A percentile compares a stretch with the other conserved stretches of the same genome.
These are phyloP conservation scores for Stratiolaelaps scimitus DNA, from an alignment of 1,140 invertebrate genomes.

Conservation along the genomic window DNA sequence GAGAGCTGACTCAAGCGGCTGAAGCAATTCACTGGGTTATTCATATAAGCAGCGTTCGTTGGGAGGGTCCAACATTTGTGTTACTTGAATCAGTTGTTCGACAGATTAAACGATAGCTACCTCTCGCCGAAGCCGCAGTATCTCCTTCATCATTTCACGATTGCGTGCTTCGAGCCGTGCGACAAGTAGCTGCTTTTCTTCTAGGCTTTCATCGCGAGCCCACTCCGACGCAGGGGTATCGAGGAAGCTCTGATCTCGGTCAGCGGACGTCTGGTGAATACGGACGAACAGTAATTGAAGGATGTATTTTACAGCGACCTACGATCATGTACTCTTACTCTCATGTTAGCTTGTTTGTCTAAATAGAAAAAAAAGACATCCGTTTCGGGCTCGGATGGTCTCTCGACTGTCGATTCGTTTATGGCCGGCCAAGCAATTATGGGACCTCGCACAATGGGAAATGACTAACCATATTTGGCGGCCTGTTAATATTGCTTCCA, in stretches of 20 bases:
- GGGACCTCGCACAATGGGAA: too few species aligned
- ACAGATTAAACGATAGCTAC: slow-evolving; percentile 31
- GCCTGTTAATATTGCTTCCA: not conserved
- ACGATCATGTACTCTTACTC: not conserved
- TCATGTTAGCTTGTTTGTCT: slow-evolving; percentile 1
- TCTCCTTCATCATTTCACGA: slow-evolving; percentile 89
- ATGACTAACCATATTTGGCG: too few species aligned
- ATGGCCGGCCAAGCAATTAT: too few species aligned
- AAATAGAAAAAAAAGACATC: too few species aligned
- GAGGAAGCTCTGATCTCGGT: slow-evolving; percentile 61
- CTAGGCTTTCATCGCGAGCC: slow-evolving; percentile 29
- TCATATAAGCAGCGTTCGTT: too few species aligned
- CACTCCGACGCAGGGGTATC: slow-evolving; percentile 47
- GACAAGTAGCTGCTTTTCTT: slow-evolving; percentile 51
- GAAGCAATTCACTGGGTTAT: too few species aligned
- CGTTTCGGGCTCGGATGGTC: too few species aligned
- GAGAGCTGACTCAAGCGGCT: too few species aligned
- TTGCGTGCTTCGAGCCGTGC: slow-evolving; percentile 89
- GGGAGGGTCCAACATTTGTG: too few species aligned
- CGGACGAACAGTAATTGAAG: slow-evolving; percentile 33
- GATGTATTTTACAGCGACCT: not conserved
- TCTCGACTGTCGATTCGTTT: too few species aligned
- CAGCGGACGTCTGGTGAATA: slow-evolving; percentile 51
- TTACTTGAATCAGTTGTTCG: too few species aligned
- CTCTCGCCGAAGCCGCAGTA: slow-evolving; percentile 67